phyloP scores from a whole-genome alignment of 2,888 invertebrate genomes.

The Drosophila sordidula region DNA sequence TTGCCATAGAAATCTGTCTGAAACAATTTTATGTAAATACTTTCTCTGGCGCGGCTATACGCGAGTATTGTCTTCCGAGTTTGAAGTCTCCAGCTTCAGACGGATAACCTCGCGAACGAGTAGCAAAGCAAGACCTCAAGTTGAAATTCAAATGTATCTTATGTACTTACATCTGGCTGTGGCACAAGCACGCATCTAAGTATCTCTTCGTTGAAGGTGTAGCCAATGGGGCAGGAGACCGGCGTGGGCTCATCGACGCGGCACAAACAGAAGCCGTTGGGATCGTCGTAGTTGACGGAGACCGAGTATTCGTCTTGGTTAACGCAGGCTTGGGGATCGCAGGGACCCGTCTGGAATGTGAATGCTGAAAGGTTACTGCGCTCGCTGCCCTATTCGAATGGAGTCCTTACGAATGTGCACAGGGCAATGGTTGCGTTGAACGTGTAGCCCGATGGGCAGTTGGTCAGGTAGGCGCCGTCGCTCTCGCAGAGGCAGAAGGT shows the following conservation, averaged over 20 bases:
- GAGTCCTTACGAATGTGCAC: conserved; percentile 67
- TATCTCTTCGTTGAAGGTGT: conserved; percentile 47
- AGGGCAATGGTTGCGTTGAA: conserved; percentile 26
- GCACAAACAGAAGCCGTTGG: conserved; percentile 76
- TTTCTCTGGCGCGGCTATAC: no score
- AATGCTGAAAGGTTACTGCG: no score
- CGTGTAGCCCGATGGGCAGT: conserved; percentile 53
- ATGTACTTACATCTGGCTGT: conserved; percentile 67
- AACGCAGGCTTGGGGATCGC: conserved; percentile 70
- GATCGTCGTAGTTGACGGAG: conserved; percentile 57
- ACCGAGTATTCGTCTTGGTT: conserved; percentile 42
- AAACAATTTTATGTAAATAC: no score
- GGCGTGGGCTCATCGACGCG: conserved; percentile 51
- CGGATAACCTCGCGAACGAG: no score
- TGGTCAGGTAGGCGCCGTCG: conserved; percentile 51
- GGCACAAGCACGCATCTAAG: conserved; percentile 32
- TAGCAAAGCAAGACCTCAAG: no score
- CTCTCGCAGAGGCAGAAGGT: conserved; percentile 67
- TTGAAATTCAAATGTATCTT: no score
- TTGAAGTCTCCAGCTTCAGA: no score
- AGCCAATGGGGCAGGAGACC: conserved; percentile 72
- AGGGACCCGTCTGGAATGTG: conserved; percentile 66
- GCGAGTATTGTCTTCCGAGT: no score
- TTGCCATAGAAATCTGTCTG: no score
- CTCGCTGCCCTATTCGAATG: background rate